These are phyloP conservation scores for Enchytraeus crypticus DNA, from an alignment of 2,888 invertebrate genomes.

Conservation along the genomic window DNA sequence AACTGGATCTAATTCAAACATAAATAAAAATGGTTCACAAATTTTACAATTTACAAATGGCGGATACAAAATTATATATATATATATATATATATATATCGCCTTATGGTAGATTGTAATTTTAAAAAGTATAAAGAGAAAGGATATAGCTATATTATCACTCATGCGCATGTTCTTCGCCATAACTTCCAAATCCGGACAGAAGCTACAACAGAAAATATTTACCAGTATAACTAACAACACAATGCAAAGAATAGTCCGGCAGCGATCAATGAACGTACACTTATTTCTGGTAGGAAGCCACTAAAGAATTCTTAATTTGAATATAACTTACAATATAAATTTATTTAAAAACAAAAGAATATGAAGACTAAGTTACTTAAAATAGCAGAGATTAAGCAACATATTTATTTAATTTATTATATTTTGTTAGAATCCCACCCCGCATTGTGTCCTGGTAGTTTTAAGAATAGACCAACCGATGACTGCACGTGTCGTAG, in stretches of 20 bases:
- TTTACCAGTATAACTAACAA: neutral
- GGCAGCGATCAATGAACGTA: neutral
- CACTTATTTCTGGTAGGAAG: neutral
- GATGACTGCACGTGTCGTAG: too few relatives aligned
- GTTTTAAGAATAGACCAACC: too few relatives aligned
- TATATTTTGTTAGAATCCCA: neutral
- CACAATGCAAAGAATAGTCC: neutral
- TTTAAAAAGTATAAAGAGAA: too few relatives aligned
- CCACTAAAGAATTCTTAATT: neutral
- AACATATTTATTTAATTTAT: neutral
- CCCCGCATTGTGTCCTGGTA: too few relatives aligned
- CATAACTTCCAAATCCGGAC: slow-evolving; percentile 49
- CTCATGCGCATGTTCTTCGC: slow-evolving; percentile 48
- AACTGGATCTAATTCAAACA: too few relatives aligned
- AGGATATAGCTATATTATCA: slow-evolving; percentile 51
- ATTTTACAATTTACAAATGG: too few relatives aligned
- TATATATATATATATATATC: too few relatives aligned
- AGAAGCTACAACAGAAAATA: slow-evolving; percentile 39
- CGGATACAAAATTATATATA: too few relatives aligned
- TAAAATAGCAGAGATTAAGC: neutral
- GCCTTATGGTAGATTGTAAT: too few relatives aligned
- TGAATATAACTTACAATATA: too few relatives aligned
- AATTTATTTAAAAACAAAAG: neutral
- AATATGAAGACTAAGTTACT: neutral
- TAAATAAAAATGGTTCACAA: too few relatives aligned